Evolutionary conservation across 92 coral and sea anemone genomes (phyloP).

Genomic region (Desmophyllum pertusum): DNA sequence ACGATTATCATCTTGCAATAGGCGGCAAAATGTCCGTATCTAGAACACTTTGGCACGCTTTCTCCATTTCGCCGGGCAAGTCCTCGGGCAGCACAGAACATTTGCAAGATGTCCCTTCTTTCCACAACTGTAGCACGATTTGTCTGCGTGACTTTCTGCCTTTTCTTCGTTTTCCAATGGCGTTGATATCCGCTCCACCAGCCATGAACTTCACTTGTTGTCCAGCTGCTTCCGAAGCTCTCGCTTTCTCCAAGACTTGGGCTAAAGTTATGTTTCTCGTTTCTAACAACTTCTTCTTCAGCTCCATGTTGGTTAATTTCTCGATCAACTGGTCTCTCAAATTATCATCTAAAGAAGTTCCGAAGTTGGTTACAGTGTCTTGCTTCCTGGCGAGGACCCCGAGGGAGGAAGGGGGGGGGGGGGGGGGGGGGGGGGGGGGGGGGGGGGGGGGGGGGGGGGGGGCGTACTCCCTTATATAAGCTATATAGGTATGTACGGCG

Average conservation of each 20-base stretch:
- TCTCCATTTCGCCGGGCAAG: too few species aligned
- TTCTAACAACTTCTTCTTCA: slow-evolving; percentile 53
- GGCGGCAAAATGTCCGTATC: too few species aligned
- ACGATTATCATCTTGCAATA: too few species aligned
- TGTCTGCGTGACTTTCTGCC: background rate
- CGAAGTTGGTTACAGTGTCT: slow-evolving; percentile 65
- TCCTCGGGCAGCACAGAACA: too few species aligned
- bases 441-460: too few species aligned
- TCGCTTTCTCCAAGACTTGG: slow-evolving; percentile 43
- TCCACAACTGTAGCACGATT: background rate
- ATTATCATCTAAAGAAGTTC: slow-evolving; percentile 44
- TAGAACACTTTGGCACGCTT: too few species aligned
- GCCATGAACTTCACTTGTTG: slow-evolving; percentile 52
- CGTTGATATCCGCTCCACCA: background rate
- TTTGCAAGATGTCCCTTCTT: too few species aligned
- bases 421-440: too few species aligned
- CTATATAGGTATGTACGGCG: too few species aligned
- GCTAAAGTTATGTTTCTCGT: slow-evolving; percentile 58
- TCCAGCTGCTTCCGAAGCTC: slow-evolving; percentile 57
- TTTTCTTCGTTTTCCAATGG: background rate
- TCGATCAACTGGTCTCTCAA: slow-evolving; percentile 64
- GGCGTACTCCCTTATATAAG: too few species aligned
- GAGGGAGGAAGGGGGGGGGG: too few species aligned
- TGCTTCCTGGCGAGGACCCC: too few species aligned
- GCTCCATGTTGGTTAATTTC: slow-evolving; percentile 37